Conservation (phyloP, 2,888 invertebrate species). For the Cataglyphis rosenhaueri region DNA sequence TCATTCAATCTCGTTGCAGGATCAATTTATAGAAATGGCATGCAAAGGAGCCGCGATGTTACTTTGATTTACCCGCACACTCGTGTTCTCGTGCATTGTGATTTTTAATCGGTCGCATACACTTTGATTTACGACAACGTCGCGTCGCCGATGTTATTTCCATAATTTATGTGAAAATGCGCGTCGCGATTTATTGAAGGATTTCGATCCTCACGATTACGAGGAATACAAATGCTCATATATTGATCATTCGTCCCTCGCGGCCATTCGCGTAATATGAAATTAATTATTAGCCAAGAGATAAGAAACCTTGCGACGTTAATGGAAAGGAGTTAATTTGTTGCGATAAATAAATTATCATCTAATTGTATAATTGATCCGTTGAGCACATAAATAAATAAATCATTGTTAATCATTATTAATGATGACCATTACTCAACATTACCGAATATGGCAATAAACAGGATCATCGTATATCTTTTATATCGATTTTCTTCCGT, state of each 20-base stretch:
- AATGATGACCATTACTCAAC: not conserved
- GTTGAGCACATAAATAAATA: constrained; percentile 22
- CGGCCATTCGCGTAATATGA: constrained; percentile 13
- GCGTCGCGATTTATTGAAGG: constrained; percentile 66
- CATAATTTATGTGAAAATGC: constrained; percentile 75
- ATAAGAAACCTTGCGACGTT: not conserved
- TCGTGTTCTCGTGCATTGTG: constrained; percentile 67
- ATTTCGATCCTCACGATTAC: constrained; percentile 66
- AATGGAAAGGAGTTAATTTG: not conserved
- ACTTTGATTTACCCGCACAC: constrained; percentile 76
- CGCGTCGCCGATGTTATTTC: constrained; percentile 66
- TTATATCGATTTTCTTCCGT: constrained; percentile 1
- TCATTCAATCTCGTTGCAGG: constrained; percentile 61
- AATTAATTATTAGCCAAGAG: constrained; percentile 23
- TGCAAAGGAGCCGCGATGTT: constrained; percentile 53
- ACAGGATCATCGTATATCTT: not conserved
- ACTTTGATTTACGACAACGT: constrained; percentile 68
- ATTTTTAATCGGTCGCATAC: constrained; percentile 66
- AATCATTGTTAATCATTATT: constrained; percentile 24
- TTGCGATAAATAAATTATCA: constrained; percentile 8
- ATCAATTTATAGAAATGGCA: constrained; percentile 69
- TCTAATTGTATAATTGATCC: not conserved
- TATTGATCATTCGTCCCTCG: constrained; percentile 17
- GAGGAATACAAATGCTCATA: constrained; percentile 42
- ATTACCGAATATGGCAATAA: not conserved